phyloP scores from a whole-genome alignment of 2,113 vertebrate genomes.

The Balaeniceps rex region DNA sequence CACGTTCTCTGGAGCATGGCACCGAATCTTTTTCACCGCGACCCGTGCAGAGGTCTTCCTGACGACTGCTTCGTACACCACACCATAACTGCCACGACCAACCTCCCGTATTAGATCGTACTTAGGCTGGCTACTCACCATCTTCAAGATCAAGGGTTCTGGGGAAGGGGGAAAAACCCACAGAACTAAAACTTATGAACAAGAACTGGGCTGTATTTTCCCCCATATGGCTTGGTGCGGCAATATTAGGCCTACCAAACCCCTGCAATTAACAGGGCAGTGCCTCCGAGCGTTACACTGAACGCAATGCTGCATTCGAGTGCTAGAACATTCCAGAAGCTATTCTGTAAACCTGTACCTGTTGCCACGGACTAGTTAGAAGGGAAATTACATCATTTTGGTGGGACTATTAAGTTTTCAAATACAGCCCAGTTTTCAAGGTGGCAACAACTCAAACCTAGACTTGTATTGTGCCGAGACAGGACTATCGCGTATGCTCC shows the following conservation, averaged over 20 bases:
- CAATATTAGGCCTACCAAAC: neutral
- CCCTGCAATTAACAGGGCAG: neutral
- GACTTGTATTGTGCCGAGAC: neutral
- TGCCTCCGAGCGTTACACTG: rapidly evolving
- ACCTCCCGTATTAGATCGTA: slow-evolving; percentile 99
- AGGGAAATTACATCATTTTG: neutral
- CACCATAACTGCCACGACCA: slow-evolving; percentile 96
- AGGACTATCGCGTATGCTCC: neutral
- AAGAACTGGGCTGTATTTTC: neutral
- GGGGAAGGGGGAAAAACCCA: slow-evolving; percentile 70
- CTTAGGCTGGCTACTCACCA: slow-evolving; percentile 99
- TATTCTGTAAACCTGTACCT: neutral
- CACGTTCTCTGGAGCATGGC: slow-evolving; percentile 96
- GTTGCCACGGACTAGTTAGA: neutral
- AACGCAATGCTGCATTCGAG: rapidly evolving
- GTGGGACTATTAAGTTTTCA: neutral
- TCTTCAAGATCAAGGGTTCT: slow-evolving; percentile 85
- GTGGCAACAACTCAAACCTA: slow-evolving; percentile 27
- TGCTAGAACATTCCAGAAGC: neutral
- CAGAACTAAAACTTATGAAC: slow-evolving; percentile 29
- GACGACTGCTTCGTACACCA: slow-evolving; percentile 96
- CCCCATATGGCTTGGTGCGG: neutral
- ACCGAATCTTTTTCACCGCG: slow-evolving; percentile 97
- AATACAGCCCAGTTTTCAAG: neutral
- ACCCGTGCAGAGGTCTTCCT: slow-evolving; percentile 88